These are phyloP conservation scores for Corydoras maculifer DNA, from an alignment of 2,113 vertebrate species.

Conservation along the genomic window DNA sequence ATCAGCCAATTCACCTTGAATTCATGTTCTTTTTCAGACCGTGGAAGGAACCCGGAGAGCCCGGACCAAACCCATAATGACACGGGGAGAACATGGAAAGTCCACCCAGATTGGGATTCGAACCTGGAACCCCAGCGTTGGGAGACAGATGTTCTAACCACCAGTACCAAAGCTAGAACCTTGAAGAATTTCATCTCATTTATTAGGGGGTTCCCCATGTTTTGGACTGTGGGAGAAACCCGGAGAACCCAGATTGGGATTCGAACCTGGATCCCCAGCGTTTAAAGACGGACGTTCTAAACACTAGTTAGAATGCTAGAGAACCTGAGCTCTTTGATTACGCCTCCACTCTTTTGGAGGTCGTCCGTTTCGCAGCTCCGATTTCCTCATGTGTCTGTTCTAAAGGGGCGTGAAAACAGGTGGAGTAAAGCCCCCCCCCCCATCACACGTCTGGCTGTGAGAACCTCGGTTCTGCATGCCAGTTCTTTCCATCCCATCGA, in stretches of 20 bases:
- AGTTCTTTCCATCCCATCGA: not conserved
- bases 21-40: too few relatives aligned
- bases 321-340: not conserved
- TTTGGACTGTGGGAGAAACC: too few relatives aligned
- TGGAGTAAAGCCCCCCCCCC: not conserved
- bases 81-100: too few relatives aligned
- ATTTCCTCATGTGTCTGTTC: not conserved
- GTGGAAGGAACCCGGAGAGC: too few relatives aligned
- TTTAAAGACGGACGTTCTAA: not conserved
- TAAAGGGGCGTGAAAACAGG: not conserved
- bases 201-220: too few relatives aligned
- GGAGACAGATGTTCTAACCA: not conserved
- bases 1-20: too few relatives aligned
- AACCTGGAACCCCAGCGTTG: not conserved
- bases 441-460: not conserved
- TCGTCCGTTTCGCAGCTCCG: not conserved
- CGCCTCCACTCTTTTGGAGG: not conserved
- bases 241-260: not conserved
- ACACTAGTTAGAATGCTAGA: too few relatives aligned
- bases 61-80: too few relatives aligned
- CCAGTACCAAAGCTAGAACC: too few relatives aligned
- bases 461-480: conserved; percentile 13
- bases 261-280: not conserved
- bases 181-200: too few relatives aligned
- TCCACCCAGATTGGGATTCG: not conserved